Evolutionary conservation across 2,888 invertebrate genomes (phyloP), one percentile per base, ranked within the genome.

Genomic region (Scaptomyza tumidula): DNA sequence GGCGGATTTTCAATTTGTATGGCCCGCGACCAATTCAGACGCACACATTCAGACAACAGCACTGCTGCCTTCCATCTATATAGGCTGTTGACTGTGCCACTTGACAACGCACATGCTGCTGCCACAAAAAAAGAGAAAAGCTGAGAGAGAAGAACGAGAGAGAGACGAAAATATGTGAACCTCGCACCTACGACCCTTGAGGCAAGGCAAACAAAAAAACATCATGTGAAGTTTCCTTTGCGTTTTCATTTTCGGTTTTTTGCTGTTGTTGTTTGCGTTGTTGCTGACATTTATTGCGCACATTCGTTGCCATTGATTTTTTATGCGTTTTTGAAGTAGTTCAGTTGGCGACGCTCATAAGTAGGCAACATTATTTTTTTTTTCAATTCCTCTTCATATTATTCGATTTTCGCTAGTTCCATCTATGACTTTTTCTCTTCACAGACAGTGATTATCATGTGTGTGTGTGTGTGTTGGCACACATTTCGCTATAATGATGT

Each of bases 241-340:
- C 60, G 49, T 60, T 69, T 69, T 61, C 58, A 33, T 63, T 76
- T 63, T 79, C 48, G 46, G 55, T 61, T 48, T 14, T 45, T n/a
- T 53, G 16, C 29, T 55, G 50, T 69, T 72, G 64, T 60, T 67
- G 66, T 61, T 73, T 53, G 61, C 74, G 37, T 79, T 82, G 80
- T 67, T 69, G 64, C 89, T 80, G 82, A 86, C 89, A 83, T 89
- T 83, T 89, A 87, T 87, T 78, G 82, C 87, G 87, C 89, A 82
- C 89, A 82, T 82, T 76, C 73, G 67, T 70, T 72, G 73, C 77
- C 84, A 89, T 89, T 89, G 84, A 86, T 88, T 85, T 85, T 88
- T 86, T 88, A 89, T 89, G 84, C 80, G 67, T 69, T 79, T 85
- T 88, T 88, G 82, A 84, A 89, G 83, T 84, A 89, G 89, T 86